Evolutionary conservation across 2,797 vertebrate species (phyloP).

Genomic region (Oreortyx pictus): DNA sequence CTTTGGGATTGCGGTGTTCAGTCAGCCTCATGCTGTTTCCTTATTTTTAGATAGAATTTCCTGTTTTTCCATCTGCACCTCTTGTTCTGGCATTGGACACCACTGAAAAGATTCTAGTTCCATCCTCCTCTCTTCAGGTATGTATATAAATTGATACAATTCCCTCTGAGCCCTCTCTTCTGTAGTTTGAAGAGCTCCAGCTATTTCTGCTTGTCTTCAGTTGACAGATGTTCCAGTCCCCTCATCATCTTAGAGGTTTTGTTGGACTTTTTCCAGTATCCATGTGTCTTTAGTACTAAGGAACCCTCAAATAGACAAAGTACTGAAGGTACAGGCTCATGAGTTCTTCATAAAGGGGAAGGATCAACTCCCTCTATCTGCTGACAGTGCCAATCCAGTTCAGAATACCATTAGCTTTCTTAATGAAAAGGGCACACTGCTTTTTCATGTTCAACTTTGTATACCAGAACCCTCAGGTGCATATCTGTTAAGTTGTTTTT

Average conservation of each 20-base stretch:
- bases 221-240: neutral
- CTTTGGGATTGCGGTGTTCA: no score
- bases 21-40: neutral
- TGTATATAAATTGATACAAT: neutral
- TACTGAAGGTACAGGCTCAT: neutral
- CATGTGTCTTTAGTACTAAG: no score
- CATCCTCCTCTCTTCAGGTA: neutral
- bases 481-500: neutral
- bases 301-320: neutral
- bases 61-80: neutral
- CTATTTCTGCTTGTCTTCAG: neutral
- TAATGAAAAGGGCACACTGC: neutral
- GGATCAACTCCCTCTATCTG: neutral
- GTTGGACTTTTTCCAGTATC: neutral
- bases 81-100: neutral
- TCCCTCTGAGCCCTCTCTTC: neutral
- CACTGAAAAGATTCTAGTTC: neutral
- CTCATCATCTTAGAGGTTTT: neutral
- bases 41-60: neutral
- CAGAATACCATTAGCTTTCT: neutral
- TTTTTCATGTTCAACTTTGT: neutral
- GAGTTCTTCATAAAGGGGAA: neutral
- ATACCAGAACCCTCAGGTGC: rapidly evolving
- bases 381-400: no score
- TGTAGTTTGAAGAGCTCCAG: neutral